Evolutionary conservation across 2,797 vertebrate species (phyloP).

Genomic region (Crenuchus spilurus): DNA sequence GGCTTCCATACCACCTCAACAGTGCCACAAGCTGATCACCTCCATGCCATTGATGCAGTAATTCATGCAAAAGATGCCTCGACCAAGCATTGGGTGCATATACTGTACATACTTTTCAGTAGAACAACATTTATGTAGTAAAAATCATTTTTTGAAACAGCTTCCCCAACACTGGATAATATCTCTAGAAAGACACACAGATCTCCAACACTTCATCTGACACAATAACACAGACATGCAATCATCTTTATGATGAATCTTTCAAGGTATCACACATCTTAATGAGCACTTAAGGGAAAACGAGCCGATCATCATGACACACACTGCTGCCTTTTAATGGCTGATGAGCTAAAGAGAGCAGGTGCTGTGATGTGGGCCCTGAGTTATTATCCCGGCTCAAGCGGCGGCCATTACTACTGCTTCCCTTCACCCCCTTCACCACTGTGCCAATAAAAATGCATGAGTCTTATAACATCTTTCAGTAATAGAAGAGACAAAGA

Average conservation of each 20-base stretch:
- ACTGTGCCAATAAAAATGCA: background rate
- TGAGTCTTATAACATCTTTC: background rate
- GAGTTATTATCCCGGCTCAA: background rate
- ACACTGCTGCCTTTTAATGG: constrained; percentile 16
- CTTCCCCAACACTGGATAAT: too few species aligned
- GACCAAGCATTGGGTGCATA: too few species aligned
- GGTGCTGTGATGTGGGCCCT: background rate
- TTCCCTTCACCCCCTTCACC: background rate
- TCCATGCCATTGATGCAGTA: too few species aligned
- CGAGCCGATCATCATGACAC: constrained; percentile 10
- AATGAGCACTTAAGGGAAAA: constrained; percentile 31
- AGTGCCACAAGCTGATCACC: too few species aligned
- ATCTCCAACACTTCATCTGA: constrained; percentile 1
- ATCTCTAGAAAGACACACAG: background rate
- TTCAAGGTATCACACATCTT: background rate
- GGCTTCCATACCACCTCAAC: too few species aligned
- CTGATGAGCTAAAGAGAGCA: background rate
- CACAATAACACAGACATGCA: constrained; percentile 2
- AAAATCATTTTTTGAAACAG: too few species aligned
- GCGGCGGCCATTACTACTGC: background rate
- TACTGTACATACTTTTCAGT: too few species aligned
- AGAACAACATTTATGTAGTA: too few species aligned
- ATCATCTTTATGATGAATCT: background rate
- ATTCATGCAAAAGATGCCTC: too few species aligned
- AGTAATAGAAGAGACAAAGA: background rate